A percentile compares a stretch with the other conserved stretches of the same genome.
These are phyloP conservation scores for Mormyrops boulengeri DNA, from an alignment of 2,797 vertebrate genomes.

Conservation along the genomic window DNA sequence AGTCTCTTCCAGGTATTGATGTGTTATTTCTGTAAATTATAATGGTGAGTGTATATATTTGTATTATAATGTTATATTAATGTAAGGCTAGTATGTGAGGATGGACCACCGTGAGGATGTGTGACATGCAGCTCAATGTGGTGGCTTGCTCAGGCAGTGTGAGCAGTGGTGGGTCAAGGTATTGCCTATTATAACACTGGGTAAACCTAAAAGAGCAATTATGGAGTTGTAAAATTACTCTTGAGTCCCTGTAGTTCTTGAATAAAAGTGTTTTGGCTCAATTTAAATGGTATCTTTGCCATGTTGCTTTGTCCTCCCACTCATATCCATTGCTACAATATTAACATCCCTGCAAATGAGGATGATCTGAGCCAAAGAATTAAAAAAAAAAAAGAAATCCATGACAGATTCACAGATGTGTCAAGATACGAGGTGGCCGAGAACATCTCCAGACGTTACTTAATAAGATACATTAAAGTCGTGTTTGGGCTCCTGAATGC, in stretches of 20 bases:
- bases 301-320: not conserved
- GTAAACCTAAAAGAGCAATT: not conserved
- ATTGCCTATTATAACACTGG: not conserved
- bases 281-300: not conserved
- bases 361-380: not conserved
- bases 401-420: not conserved
- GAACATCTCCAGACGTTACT: not conserved
- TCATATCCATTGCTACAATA: not conserved
- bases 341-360: not conserved
- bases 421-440: not conserved
- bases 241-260: not conserved
- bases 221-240: not conserved
- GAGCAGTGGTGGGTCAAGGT: not conserved
- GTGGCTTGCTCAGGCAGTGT: not conserved
- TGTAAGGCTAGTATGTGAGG: not conserved
- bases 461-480: not conserved
- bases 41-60: not conserved
- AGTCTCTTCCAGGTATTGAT: not conserved
- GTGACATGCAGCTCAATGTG: not conserved
- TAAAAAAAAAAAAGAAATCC: not conserved
- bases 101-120: not conserved
- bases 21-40: not conserved
- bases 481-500: not conserved
- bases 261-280: not conserved
- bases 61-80: not conserved